These are phyloP conservation scores for Cardiocondyla obscurior DNA, from an alignment of 1,140 invertebrate species.

Conservation along the genomic window DNA sequence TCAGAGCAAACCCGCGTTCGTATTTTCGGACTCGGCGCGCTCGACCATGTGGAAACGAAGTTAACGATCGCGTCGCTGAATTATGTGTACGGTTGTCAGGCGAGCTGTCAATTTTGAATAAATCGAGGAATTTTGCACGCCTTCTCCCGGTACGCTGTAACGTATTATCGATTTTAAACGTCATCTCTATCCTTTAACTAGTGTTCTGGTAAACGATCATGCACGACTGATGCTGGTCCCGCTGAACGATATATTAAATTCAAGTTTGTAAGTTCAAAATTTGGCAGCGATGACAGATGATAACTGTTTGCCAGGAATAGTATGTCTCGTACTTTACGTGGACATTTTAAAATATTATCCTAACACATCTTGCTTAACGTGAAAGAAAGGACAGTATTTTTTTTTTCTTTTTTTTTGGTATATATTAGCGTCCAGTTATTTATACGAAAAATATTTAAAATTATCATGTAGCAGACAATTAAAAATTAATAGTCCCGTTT, in stretches of 20 bases:
- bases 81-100: neutral
- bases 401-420: neutral
- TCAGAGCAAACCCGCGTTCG: neutral
- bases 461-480: neutral
- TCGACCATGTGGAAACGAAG: neutral
- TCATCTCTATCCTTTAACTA: neutral
- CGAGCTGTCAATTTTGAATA: neutral
- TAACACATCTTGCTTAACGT: neutral
- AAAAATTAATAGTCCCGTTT: neutral
- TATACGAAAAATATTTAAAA: neutral
- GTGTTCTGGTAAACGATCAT: neutral
- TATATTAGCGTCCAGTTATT: neutral
- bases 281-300: constrained; percentile 32
- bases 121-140: neutral
- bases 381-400: neutral
- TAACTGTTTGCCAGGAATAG: constrained; percentile 29
- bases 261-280: neutral
- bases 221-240: neutral
- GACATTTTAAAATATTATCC: constrained; percentile 18
- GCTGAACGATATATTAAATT: constrained; percentile 42
- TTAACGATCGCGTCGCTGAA: constrained; percentile 7
- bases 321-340: neutral
- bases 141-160: neutral
- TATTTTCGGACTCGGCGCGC: neutral
- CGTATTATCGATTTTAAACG: constrained; percentile 6